phyloP scores from a whole-genome alignment of 2,888 invertebrate genomes.

The Matsumyia berberina region DNA sequence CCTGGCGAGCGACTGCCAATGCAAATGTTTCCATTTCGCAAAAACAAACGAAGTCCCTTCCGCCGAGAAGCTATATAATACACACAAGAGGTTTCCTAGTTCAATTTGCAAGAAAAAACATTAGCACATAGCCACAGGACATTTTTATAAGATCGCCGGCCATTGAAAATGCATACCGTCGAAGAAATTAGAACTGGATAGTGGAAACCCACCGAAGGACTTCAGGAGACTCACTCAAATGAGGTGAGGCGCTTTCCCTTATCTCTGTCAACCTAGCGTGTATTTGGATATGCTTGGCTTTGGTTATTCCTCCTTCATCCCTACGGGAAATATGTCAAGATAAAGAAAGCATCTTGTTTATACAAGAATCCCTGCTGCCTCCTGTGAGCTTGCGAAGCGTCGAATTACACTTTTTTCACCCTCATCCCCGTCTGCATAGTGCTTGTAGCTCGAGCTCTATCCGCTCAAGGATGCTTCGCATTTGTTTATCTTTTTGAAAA shows the following conservation, averaged over 20 bases:
- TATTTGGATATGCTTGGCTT: constrained; percentile 7
- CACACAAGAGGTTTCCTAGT: neutral
- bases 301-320: constrained; percentile 42
- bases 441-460: neutral
- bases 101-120: constrained; percentile 31
- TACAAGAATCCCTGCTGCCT: constrained; percentile 39
- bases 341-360: constrained; percentile 59
- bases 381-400: constrained; percentile 32
- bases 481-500: constrained; percentile 49
- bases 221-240: constrained; percentile 1
- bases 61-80: neutral
- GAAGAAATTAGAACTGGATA: constrained; percentile 12
- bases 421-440: neutral
- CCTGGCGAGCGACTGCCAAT: neutral
- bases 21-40: neutral
- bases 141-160: constrained; percentile 13
- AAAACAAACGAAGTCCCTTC: neutral
- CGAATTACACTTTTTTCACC: constrained; percentile 33
- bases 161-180: constrained; percentile 14
- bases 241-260: constrained; percentile 18
- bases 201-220: constrained; percentile 21
- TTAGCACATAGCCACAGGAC: constrained; percentile 31
- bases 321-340: constrained; percentile 68
- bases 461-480: constrained; percentile 27
- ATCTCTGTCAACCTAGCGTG: neutral